Percentiles rank a stretch among this genome's conserved stretches.
Evolutionary conservation across 2,888 invertebrate species (phyloP).

Genomic region (Baccha elongata): DNA sequence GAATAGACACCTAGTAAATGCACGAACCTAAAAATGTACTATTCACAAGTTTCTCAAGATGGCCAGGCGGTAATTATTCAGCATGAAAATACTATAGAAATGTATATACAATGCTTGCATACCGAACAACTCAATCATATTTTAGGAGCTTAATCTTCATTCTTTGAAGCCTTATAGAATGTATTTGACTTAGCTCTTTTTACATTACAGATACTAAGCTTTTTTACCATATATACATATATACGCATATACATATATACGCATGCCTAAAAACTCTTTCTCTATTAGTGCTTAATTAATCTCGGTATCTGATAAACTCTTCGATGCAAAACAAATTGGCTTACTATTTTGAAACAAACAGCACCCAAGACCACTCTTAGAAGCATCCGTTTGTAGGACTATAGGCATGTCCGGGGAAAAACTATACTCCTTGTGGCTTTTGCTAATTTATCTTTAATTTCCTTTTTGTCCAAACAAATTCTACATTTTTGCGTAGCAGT

Average conservation of each 20-base stretch:
- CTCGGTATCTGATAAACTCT: conserved; percentile 65
- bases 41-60: too few relatives aligned
- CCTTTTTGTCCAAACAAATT: conserved; percentile 66
- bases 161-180: too few relatives aligned
- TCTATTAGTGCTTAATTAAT: conserved; percentile 59
- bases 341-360: conserved; percentile 27
- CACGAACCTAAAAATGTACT: too few relatives aligned
- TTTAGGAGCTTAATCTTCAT: too few relatives aligned
- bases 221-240: too few relatives aligned
- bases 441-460: conserved; percentile 74
- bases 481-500: conserved; percentile 74
- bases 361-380: conserved; percentile 45
- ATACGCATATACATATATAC: conserved; percentile 55
- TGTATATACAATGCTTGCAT: conserved; percentile 72
- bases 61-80: too few relatives aligned
- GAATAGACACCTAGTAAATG: too few relatives aligned
- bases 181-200: too few relatives aligned
- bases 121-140: conserved; percentile 59
- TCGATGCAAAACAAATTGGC: conserved; percentile 73
- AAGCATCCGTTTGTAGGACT: conserved; percentile 27
- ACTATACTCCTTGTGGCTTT: conserved; percentile 60
- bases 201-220: too few relatives aligned
- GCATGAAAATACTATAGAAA: too few relatives aligned
- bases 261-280: conserved; percentile 42
- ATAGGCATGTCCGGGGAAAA: conserved; percentile 35